phyloP scores from a whole-genome alignment of 2,113 vertebrate species.

The Hemichromis elongatus region DNA sequence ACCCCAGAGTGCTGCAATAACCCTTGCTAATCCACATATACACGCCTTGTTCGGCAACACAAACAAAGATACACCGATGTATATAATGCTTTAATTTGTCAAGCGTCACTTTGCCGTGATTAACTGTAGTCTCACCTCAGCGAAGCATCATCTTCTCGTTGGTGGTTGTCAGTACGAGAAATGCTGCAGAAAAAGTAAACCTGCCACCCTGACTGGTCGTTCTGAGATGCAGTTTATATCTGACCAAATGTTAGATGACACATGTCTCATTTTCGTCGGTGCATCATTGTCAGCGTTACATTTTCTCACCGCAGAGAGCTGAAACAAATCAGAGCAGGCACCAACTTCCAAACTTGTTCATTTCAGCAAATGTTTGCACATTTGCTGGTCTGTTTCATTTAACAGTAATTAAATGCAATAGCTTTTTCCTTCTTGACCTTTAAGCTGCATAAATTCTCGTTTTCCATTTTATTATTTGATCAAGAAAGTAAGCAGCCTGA shows the following conservation, averaged over 20 bases:
- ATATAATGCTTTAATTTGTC: not conserved
- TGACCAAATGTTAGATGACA: not conserved
- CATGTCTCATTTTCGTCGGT: not conserved
- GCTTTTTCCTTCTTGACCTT: not conserved
- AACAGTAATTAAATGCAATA: not conserved
- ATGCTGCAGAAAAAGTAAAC: not conserved
- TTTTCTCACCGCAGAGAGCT: not conserved
- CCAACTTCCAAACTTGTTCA: not conserved
- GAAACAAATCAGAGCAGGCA: not conserved
- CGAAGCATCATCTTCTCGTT: not conserved
- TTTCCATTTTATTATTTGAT: not conserved
- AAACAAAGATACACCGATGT: not conserved
- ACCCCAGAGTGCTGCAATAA: not conserved
- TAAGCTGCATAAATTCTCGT: not conserved
- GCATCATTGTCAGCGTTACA: not conserved
- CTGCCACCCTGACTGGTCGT: not conserved
- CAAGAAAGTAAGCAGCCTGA: not conserved
- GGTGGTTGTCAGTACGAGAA: not conserved
- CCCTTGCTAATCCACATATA: not conserved
- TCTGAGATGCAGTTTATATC: not conserved
- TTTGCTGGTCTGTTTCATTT: not conserved
- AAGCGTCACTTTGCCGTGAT: not conserved
- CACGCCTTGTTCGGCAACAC: not conserved
- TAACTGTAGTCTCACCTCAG: not conserved
- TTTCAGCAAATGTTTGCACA: not conserved